These are phyloP conservation scores for Cataglyphis altisquamis DNA, from an alignment of 2,888 invertebrate genomes.

Conservation along the genomic window DNA sequence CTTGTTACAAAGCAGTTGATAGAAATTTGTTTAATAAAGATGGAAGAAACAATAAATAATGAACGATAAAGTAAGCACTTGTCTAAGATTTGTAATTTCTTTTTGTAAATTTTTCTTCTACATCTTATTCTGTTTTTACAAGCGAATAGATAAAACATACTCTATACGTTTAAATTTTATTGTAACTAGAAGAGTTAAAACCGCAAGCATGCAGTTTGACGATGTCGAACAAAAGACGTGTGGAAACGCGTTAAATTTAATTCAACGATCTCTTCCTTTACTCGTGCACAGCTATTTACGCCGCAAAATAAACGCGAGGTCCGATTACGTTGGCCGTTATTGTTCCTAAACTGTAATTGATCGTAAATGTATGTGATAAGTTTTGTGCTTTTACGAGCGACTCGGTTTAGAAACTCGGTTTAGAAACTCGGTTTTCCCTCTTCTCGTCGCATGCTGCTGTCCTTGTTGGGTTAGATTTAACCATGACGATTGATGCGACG, in stretches of 20 bases:
- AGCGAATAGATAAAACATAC: background rate
- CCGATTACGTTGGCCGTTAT: conserved; percentile 27
- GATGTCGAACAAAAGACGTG: conserved; percentile 27
- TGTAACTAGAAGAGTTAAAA: background rate
- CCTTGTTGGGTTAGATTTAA: conserved; percentile 60
- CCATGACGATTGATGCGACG: conserved; percentile 43
- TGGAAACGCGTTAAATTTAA: conserved; percentile 58
- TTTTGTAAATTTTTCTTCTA: background rate
- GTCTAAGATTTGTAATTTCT: background rate
- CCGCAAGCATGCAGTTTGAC: background rate
- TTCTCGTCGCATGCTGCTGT: conserved; percentile 31
- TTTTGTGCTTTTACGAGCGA: conserved; percentile 66
- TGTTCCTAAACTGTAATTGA: conserved; percentile 62
- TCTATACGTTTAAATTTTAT: background rate
- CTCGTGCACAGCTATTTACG: conserved; percentile 59
- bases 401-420: conserved; percentile 62
- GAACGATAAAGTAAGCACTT: background rate
- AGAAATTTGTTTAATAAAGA: background rate
- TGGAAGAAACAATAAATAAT: background rate
- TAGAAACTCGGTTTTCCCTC: conserved; percentile 64
- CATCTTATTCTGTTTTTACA: background rate
- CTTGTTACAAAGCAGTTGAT: background rate
- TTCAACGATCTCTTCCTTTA: conserved; percentile 53
- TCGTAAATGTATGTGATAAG: conserved; percentile 66
- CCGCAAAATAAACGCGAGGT: conserved; percentile 60